Conservation (phyloP, 1,140 invertebrate species). For the Drosophila nikananu region DNA sequence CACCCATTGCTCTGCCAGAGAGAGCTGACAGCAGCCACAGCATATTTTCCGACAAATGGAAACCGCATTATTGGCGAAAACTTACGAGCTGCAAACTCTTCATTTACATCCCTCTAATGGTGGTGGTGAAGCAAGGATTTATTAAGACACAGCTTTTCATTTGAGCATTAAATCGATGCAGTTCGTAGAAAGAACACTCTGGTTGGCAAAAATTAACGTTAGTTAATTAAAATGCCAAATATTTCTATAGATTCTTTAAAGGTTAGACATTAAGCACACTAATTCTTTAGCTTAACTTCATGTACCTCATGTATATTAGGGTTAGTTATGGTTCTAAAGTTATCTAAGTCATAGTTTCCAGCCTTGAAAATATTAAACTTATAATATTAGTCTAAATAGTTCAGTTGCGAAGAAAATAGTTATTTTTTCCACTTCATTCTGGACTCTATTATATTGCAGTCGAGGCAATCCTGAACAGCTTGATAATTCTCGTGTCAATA, state of each 20-base stretch:
- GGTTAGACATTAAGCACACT: neutral
- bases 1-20: conserved; percentile 5
- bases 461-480: neutral
- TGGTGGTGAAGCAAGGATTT: neutral
- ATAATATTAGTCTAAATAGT: too few species aligned
- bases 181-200: neutral
- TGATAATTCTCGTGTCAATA: too few species aligned
- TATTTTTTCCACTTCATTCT: neutral
- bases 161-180: neutral
- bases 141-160: conserved; percentile 18
- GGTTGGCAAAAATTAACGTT: too few species aligned
- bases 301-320: too few species aligned
- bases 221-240: neutral
- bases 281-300: neutral
- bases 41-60: conserved; percentile 30
- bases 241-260: neutral
- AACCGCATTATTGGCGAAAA: conserved; percentile 5
- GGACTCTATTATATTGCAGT: neutral
- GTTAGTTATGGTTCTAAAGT: too few species aligned
- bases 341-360: too few species aligned
- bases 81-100: neutral
- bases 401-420: too few species aligned
- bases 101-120: neutral
- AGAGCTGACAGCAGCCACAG: conserved; percentile 19
- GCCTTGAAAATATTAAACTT: too few species aligned